Conservation (phyloP, 2,888 invertebrate genomes). For the Drosophila nigricruria region DNA sequence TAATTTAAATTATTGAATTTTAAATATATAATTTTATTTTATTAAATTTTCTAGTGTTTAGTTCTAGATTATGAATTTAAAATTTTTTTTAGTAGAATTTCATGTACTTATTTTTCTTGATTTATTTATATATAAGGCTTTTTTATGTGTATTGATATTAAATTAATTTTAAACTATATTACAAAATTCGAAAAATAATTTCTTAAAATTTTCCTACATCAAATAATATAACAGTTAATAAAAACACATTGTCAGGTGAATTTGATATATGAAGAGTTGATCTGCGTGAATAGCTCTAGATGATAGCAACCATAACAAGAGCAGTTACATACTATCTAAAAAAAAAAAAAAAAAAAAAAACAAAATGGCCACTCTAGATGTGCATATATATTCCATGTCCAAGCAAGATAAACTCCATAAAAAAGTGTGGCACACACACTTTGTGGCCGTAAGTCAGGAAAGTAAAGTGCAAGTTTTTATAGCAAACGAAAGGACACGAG, state of each 20-base stretch:
- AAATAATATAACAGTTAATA: background rate
- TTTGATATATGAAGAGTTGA: background rate
- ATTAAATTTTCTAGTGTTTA: too few species aligned
- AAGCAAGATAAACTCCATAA: conserved; percentile 18
- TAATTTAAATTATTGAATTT: too few species aligned
- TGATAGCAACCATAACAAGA: background rate
- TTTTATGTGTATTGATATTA: too few species aligned
- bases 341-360: background rate
- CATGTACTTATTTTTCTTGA: background rate
- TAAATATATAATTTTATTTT: too few species aligned
- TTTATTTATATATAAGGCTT: too few species aligned
- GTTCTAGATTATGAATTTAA: too few species aligned
- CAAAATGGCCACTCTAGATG: background rate
- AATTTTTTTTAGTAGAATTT: background rate
- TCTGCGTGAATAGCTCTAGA: background rate
- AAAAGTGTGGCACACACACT: conserved; percentile 39
- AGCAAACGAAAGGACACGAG: conserved; percentile 30
- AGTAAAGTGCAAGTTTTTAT: conserved; percentile 53
- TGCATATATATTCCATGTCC: conserved; percentile 5
- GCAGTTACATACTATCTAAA: background rate
- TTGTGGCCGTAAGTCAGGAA: conserved; percentile 23
- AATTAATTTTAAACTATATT: too few species aligned
- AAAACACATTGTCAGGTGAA: background rate
- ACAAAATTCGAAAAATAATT: too few species aligned
- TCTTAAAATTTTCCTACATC: background rate